phyloP scores from a whole-genome alignment of 2,113 vertebrate species.

The Laterallus jamaicensis region DNA sequence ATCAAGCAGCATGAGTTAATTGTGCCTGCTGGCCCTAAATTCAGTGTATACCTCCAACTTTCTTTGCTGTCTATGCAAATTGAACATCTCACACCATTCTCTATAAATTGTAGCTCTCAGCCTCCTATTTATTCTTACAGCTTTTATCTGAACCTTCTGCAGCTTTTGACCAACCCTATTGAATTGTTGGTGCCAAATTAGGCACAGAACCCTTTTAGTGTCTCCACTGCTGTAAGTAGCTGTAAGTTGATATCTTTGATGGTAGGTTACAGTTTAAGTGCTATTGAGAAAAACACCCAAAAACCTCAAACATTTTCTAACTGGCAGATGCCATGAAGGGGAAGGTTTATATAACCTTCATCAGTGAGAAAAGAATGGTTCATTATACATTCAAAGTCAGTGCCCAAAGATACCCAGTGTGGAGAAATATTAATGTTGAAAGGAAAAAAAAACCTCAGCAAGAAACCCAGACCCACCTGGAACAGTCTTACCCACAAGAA shows the following conservation, averaged over 20 bases:
- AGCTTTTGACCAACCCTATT: neutral
- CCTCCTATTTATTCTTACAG: neutral
- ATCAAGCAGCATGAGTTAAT: neutral
- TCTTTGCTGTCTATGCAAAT: neutral
- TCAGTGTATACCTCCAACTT: neutral
- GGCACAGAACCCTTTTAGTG: neutral
- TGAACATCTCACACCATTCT: neutral
- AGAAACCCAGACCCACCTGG: neutral
- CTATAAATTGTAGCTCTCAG: neutral
- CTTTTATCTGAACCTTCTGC: neutral
- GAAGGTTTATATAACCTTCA: neutral
- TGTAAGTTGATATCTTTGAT: neutral
- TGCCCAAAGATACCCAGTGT: neutral
- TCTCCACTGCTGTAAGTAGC: neutral
- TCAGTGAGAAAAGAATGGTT: neutral
- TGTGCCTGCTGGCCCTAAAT: neutral
- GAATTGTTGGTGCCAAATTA: neutral
- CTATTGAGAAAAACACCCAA: neutral
- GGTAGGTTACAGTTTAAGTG: neutral
- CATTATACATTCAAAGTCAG: neutral
- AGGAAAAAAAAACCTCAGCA: neutral
- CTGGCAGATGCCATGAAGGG: neutral
- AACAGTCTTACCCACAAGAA: neutral
- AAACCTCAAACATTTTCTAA: neutral
- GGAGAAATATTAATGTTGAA: neutral